These are phyloP conservation scores for Encarsia formosa DNA, from an alignment of 2,888 invertebrate species.

Conservation along the genomic window DNA sequence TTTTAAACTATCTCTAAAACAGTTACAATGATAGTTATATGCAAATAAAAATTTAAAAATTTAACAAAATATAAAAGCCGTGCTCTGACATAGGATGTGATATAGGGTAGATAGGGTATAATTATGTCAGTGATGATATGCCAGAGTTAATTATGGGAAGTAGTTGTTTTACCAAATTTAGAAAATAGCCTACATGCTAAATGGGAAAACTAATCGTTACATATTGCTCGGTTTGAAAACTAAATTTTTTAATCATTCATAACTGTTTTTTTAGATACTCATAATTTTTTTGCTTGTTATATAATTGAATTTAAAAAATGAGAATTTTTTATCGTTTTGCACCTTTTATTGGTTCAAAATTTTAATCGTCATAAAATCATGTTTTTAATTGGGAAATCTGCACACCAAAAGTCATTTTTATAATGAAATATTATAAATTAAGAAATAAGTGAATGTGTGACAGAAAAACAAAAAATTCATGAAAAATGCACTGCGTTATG, in stretches of 20 bases:
- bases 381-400: no score
- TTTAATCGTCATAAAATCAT: no score
- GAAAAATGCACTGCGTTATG: slow-evolving; percentile 21
- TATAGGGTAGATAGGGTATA: slow-evolving; percentile 45
- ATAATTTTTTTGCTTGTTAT: no score
- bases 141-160: slow-evolving; percentile 18
- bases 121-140: slow-evolving; percentile 21
- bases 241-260: no score
- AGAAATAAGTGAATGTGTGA: slow-evolving; percentile 14
- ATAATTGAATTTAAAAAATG: no score
- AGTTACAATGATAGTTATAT: slow-evolving; percentile 12
- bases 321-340: no score
- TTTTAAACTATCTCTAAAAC: slow-evolving; percentile 19
- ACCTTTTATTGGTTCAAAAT: no score
- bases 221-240: no score
- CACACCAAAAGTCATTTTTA: no score
- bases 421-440: no score
- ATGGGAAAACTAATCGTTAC: no score
- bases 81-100: slow-evolving; percentile 48
- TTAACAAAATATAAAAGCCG: slow-evolving; percentile 24
- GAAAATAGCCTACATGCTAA: slow-evolving; percentile 20
- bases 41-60: slow-evolving; percentile 12
- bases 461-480: slow-evolving; percentile 9
- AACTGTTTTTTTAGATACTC: no score
- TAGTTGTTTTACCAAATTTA: slow-evolving; percentile 23